Base-by-base conservation (phyloP, 2,113 vertebrate species). In the Barnardius zonarius region DNA sequence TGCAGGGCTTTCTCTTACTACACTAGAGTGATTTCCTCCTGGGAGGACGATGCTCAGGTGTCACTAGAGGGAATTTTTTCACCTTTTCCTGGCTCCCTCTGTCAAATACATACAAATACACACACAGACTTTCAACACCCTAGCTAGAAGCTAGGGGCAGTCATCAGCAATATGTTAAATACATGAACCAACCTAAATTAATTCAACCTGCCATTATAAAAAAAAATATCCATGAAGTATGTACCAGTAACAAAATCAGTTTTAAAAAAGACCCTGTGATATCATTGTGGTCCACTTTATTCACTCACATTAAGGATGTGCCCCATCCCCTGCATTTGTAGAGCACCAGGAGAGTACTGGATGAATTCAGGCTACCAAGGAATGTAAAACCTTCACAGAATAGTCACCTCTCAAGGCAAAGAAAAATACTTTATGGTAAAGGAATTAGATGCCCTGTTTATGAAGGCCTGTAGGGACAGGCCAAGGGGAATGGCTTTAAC, bases 101-200 rank as follows among this genome's bases (percentile, higher is more conserved):
- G 31, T 54, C 57, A 72, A 69, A 31, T 4, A 11, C 52, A 54
- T 28, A 6, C 35, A 39, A 61, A 39, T 2, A 18, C 17, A 33
- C 8, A 2, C 2, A 1, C 3, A 8, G 13, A 17, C 43, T 46
- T 78, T n/a, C 28, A 70, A 44, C 30, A 49, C 19, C 3, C 9
- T 30, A 10, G 33, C 41, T n/a, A 13, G 28, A 22, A 85, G 62
- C 13, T 28, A 8, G 15, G 4, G 8, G 13, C 2, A 1, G 31
- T 10, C 31, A 22, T 13, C 49, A 74, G 41, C 49, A 64, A 4
- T 31, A 48, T 1, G 1, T 54, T 33, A 22, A 54, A 62, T 8
- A 68, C 33, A 33, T 16, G 11, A 84, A 43, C 12, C 25, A 67
- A 37, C 10, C 7, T 10, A 33, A 59, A 52, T 2, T 2, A 2